A percentile compares a stretch with the other conserved stretches of the same genome.
Evolutionary conservation across 2,113 vertebrate species (phyloP).

Genomic region (Sturnira hondurensis): DNA sequence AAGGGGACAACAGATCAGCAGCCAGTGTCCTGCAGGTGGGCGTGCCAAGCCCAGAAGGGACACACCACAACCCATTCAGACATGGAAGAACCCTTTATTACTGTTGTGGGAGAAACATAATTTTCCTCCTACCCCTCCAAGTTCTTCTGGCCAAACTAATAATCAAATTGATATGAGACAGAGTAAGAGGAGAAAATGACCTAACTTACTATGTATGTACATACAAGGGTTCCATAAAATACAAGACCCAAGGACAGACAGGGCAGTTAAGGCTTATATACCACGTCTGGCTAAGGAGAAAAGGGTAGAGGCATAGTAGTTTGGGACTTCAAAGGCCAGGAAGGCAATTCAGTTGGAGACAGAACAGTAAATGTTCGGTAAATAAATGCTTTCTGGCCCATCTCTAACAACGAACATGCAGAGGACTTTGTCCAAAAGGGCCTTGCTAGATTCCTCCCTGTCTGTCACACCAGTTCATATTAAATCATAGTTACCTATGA

Average conservation of each 20-base stretch:
- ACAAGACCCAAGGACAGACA: background rate
- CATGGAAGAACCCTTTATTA: background rate
- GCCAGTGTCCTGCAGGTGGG: background rate
- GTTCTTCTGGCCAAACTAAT: background rate
- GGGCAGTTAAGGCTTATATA: background rate
- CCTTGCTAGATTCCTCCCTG: background rate
- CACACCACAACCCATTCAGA: accelerated
- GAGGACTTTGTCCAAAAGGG: background rate
- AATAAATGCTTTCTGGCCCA: background rate
- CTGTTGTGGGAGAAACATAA: background rate
- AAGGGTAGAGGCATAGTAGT: background rate
- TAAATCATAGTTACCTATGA: background rate
- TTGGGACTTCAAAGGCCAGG: background rate
- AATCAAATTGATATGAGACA: background rate
- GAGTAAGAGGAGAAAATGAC: background rate
- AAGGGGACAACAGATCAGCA: background rate
- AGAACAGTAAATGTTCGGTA: background rate
- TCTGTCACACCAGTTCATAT: background rate
- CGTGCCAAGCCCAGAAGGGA: background rate
- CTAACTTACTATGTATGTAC: background rate
- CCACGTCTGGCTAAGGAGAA: background rate
- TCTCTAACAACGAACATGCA: background rate
- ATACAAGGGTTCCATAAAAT: background rate
- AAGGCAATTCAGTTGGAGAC: background rate
- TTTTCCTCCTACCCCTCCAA: background rate